A percentile compares a stretch with the other conserved stretches of the same genome.
These are phyloP conservation scores for Calonectris borealis DNA, from an alignment of 2,113 vertebrate genomes.

Conservation along the genomic window DNA sequence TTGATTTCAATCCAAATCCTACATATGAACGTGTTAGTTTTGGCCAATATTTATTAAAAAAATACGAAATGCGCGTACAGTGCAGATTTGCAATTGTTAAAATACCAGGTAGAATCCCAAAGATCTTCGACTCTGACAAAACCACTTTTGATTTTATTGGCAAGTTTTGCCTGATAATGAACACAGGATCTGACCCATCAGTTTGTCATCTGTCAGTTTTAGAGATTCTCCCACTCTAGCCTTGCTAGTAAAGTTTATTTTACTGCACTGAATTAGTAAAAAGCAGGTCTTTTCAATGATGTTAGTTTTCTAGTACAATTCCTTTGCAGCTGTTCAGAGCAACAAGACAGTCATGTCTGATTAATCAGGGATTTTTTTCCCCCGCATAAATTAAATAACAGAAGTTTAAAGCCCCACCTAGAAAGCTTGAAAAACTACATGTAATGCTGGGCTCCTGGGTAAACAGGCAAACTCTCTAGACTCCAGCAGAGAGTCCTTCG, in stretches of 20 bases:
- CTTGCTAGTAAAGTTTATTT: neutral
- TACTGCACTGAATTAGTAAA: neutral
- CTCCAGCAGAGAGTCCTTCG: neutral
- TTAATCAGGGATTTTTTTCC: neutral
- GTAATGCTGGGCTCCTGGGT: neutral
- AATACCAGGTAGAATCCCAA: neutral
- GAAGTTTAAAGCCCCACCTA: neutral
- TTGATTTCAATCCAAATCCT: neutral
- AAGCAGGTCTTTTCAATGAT: neutral
- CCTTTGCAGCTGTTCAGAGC: neutral
- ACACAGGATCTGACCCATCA: neutral
- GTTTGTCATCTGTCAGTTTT: neutral
- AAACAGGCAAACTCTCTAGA: neutral
- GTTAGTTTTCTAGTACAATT: neutral
- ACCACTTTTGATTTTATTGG: neutral
- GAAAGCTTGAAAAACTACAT: neutral
- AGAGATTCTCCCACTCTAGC: neutral
- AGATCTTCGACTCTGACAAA: neutral
- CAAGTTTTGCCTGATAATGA: neutral
- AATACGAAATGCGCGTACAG: fast-evolving
- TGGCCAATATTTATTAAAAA: neutral
- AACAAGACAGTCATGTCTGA: neutral
- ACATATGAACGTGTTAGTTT: neutral
- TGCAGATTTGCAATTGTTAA: neutral
- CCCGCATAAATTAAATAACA: neutral